Evolutionary conservation across 2,888 invertebrate species (phyloP), one percentile per base, ranked within the genome.

Genomic region (Tupiocoris notatus): DNA sequence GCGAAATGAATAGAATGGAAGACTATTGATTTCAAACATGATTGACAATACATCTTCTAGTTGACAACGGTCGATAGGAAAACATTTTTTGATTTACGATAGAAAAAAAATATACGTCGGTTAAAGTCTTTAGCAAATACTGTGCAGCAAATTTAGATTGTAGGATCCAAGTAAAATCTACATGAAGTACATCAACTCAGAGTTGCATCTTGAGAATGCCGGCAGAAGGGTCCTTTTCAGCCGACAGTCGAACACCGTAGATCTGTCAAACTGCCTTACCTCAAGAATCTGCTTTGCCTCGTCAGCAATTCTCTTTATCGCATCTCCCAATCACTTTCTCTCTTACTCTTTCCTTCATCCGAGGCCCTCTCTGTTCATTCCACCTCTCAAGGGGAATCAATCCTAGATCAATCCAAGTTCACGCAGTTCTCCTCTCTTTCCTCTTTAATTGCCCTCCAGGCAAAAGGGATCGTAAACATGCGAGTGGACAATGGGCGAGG

Each of bases 381-480:
- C 39, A 39, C 39, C 12, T 65, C 65, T 39, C 20, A 12, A 18
- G 65, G 70, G 25, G 39, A 70, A 70, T 70, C 70, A 70, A 70
- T 70, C 70, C 70, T 73, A 73, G 73, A 73, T 73, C 73, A 73
- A 73, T 73, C 73, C 73, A 22, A 23, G 23, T n/a, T n/a, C n/a
- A n/a, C n/a, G n/a, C n/a, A n/a, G n/a, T 21, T 22, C 59, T 70
- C 58, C 59, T 62, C 61, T 20, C 54, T 18, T 17, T 70, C 70
- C 59, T n/a, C 73, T 63, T 73, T 73, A 73, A 73, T 73, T 73
- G 73, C 73, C 25, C 73, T 62, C 54, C 2, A 54, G 22, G 16
- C 57, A 61, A 62, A 70, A 73, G 62, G 70, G 73, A 62, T 73
- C 73, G 73, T 73, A 73, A 73, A 73, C 73, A 73, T 73, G 73